These are phyloP conservation scores for Drosophila pseudoananassae DNA, from an alignment of 1,140 invertebrate species.

Conservation along the genomic window DNA sequence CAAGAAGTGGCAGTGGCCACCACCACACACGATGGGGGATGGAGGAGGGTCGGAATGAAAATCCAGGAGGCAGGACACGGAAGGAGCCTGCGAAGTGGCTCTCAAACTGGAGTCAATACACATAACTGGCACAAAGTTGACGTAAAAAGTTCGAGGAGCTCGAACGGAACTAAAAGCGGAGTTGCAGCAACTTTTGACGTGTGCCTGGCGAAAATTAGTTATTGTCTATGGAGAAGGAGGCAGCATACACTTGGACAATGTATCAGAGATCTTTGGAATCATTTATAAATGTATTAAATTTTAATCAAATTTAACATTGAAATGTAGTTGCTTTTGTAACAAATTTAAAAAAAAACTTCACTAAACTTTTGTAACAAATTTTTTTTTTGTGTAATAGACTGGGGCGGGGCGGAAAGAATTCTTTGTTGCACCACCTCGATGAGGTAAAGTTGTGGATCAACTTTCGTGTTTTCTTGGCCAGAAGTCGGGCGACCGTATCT, in stretches of 20 bases:
- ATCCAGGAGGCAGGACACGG: slow-evolving; percentile 1
- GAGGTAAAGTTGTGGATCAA: slow-evolving; percentile 50
- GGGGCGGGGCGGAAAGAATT: background rate
- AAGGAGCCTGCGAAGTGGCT: slow-evolving; percentile 23
- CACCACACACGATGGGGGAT: background rate
- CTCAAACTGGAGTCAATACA: slow-evolving; percentile 29
- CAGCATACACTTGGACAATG: slow-evolving; percentile 7
- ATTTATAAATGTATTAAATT: too few relatives aligned
- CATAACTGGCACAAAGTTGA: slow-evolving; percentile 42
- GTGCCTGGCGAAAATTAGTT: slow-evolving; percentile 55
- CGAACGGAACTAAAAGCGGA: slow-evolving; percentile 1
- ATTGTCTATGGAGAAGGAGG: slow-evolving; percentile 30
- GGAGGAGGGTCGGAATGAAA: slow-evolving; percentile 1
- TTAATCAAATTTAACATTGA: too few relatives aligned
- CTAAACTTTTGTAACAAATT: background rate
- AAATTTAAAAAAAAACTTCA: background rate
- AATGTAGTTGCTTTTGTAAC: too few relatives aligned
- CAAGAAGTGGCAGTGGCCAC: slow-evolving; percentile 18
- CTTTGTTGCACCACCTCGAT: slow-evolving; percentile 25
- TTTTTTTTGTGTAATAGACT: background rate
- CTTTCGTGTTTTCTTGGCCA: slow-evolving; percentile 40
- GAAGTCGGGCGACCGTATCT: slow-evolving; percentile 8
- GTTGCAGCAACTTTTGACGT: slow-evolving; percentile 33
- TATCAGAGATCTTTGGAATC: background rate
- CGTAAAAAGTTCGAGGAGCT: slow-evolving; percentile 30